These are phyloP conservation scores for Tiliacea aurago DNA, from an alignment of 2,888 invertebrate genomes.

Conservation along the genomic window DNA sequence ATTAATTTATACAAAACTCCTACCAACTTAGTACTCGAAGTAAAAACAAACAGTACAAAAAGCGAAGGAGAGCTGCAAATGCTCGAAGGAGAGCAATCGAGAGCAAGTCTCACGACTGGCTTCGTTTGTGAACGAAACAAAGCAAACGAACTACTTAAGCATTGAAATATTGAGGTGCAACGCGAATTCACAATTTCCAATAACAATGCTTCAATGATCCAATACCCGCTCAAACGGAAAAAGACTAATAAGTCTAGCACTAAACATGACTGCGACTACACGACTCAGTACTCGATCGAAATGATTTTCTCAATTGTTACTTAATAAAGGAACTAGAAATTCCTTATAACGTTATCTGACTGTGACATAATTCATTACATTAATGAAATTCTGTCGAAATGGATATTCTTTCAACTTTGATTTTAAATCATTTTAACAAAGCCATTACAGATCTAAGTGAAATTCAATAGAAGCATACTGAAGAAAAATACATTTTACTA, in stretches of 20 bases:
- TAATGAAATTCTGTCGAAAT: slow-evolving; percentile 20
- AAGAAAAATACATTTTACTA: neutral
- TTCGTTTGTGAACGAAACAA: slow-evolving; percentile 79
- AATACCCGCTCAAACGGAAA: slow-evolving; percentile 50
- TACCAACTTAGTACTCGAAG: slow-evolving; percentile 68
- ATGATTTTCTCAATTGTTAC: slow-evolving; percentile 37
- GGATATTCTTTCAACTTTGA: slow-evolving; percentile 1
- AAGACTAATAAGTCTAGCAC: slow-evolving; percentile 27
- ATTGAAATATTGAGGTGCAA: slow-evolving; percentile 75
- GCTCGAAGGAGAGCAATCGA: slow-evolving; percentile 73
- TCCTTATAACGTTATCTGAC: slow-evolving; percentile 10
- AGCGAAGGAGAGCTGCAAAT: slow-evolving; percentile 64
- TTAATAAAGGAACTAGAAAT: slow-evolving; percentile 29
- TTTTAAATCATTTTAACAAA: slow-evolving; percentile 15
- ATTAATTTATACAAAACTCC: slow-evolving; percentile 68
- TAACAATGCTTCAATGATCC: slow-evolving; percentile 63
- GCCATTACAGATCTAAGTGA: neutral
- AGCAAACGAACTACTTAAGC: slow-evolving; percentile 80
- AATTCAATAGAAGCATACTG: neutral
- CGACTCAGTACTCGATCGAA: slow-evolving; percentile 19
- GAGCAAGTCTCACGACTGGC: slow-evolving; percentile 64
- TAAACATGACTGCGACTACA: slow-evolving; percentile 3
- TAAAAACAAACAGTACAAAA: slow-evolving; percentile 71
- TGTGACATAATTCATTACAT: slow-evolving; percentile 13
- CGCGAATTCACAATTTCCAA: slow-evolving; percentile 76